Percentiles rank a stretch among this genome's conserved stretches.
Conservation (phyloP, 53 echinoderm and acorn worm species). For the Crossaster papposus region DNA sequence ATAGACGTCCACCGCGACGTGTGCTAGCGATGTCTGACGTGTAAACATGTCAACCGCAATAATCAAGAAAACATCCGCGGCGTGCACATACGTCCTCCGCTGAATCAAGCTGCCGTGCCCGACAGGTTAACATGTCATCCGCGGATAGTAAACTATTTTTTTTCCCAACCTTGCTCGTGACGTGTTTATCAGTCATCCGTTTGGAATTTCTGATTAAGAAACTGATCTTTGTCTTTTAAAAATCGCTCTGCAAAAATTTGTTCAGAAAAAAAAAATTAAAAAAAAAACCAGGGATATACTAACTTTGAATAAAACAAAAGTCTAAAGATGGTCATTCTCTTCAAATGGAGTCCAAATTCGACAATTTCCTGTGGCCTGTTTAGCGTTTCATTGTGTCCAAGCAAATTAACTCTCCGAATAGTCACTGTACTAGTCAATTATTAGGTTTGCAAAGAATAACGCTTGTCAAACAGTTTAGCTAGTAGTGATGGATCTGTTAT, state of each 20-base stretch:
- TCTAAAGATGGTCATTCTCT: background rate
- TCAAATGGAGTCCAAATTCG: background rate
- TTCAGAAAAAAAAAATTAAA: background rate
- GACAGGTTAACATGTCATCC: too few species aligned
- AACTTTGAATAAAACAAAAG: background rate
- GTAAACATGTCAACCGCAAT: too few species aligned
- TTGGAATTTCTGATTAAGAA: too few species aligned
- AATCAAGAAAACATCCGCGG: too few species aligned
- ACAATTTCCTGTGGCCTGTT: background rate
- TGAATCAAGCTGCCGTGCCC: too few species aligned
- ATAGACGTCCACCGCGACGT: too few species aligned
- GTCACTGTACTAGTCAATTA: constrained; percentile 1
- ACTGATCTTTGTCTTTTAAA: too few species aligned
- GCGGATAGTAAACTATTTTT: too few species aligned
- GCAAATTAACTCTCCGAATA: background rate
- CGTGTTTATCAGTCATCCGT: too few species aligned
- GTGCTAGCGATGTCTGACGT: too few species aligned
- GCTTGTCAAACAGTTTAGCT: background rate
- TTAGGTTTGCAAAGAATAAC: background rate
- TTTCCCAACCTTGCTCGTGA: too few species aligned
- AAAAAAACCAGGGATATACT: background rate
- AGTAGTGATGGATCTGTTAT: background rate
- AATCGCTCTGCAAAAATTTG: background rate
- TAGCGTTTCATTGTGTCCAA: background rate
- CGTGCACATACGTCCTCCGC: too few species aligned